Evolutionary conservation across 2,113 vertebrate species (phyloP), one percentile per base, ranked within the genome.

Genomic region (Onychostoma macrolepis): DNA sequence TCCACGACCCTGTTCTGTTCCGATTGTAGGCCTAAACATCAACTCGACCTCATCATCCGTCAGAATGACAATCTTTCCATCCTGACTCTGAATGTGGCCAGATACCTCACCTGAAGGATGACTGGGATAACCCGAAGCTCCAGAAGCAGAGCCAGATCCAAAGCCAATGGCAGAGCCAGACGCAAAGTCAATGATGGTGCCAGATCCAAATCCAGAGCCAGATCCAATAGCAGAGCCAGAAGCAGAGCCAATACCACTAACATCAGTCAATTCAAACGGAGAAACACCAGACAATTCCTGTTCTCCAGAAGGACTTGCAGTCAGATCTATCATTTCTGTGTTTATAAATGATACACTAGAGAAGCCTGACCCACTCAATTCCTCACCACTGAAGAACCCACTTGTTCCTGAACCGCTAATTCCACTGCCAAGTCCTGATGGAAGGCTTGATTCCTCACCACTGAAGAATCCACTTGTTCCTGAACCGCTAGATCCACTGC

Each of bases 271-370:
- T 61, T 85, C 87, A 75, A 93, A 88, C 63, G 96, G 95, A 74
- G 90, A 90, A 38, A 93, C 8, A 50, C 95, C 96, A 3, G 97
- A 97, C 15, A 96, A 87, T 82, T 98, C 97, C 85, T 97, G 96
- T 36, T 95, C 92, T 56, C 91, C 91, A 9, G 95, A 92, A 0
- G 56, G 36, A 86, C 93, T 94, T 43, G 93, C 93, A 84, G 94
- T 94, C 83, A 94, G 91, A 91, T 97, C 96, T 83, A 94, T 89
- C 48, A 91, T 93, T 63, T 94, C 93, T 43, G 92, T 92, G 86
- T 97, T 94, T 38, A 96, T 61, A 48, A 96, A 95, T 56, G 80
- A 83, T n/a, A 87, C 21, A 24, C 36, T n/a, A 43, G 24, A 74
- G 12, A 63, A 63, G 69, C 71, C 58, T 72, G 96, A 88, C 6